Evolutionary conservation across 1,140 invertebrate species (phyloP), one percentile per base, ranked within the genome.

Genomic region (Diplogasteroides magnus): DNA sequence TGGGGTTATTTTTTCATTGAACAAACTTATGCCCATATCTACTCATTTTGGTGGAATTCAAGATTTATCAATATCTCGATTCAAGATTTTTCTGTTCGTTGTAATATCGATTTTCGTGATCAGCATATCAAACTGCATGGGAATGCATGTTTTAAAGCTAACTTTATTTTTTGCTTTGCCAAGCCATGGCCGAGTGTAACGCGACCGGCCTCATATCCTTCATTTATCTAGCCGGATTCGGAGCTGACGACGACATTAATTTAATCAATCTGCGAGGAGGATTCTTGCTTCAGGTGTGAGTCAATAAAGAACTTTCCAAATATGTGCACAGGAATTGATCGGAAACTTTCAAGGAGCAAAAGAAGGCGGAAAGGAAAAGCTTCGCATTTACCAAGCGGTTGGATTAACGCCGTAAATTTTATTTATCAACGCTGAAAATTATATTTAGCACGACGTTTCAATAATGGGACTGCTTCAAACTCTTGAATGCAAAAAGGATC

Each of bases 391-490:
- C 28, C 15, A n/a, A 11, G 15, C n/a, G 15, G 23, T 37, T 26
- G 62, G n/a, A n/a, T 28, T 64, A 64, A 31, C 15, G 14, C 15
- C 11, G 15, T 19, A 3, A n/a, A 23, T 27, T 13, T 64, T 13
- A 31, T 23, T 64, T 15, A 25, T 11, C 15, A 29, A 64, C n/a
- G n/a, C 15, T 2, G 28, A 29, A 29, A 2, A 27, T 64, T 64
- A n/a, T n/a, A n/a, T n/a, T 29, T 13, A 64, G 62, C 62, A 64
- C 62, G 62, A 64, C 28, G 15, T 3, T 6, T 31, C 62, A 6
- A 64, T 64, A 15, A 11, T 37, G 6, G 2, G 2, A n/a, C 28
- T 64, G 2, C 28, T 64, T 2, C 2, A 13, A 6, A 31, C 28
- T 25, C 62, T 64, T n/a, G 62, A 37, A 23, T 15, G 15, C 2